These are phyloP conservation scores for Sciurus niger DNA, from an alignment of 2,113 vertebrate genomes.

Conservation along the genomic window DNA sequence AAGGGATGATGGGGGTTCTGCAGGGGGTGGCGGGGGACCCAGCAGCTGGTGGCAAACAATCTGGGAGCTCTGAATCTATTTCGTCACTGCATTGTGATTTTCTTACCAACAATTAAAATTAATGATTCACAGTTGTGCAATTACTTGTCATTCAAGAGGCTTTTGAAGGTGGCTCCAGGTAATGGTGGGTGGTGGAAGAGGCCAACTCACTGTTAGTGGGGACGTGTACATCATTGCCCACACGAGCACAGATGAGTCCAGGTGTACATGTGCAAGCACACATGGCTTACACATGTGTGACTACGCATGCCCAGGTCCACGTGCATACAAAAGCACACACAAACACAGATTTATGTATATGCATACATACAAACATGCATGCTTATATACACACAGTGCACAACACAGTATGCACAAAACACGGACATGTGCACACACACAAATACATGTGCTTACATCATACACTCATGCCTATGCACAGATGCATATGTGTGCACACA, in stretches of 20 bases:
- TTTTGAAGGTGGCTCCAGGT: slow-evolving; percentile 64
- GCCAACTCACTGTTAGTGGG: too few relatives aligned
- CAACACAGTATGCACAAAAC: background rate
- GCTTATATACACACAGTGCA: background rate
- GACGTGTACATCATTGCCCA: background rate
- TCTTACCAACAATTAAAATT: slow-evolving; percentile 80
- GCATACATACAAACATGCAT: background rate
- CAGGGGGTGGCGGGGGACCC: slow-evolving; percentile 65
- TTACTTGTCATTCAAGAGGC: slow-evolving; percentile 78
- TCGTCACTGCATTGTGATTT: slow-evolving; percentile 81
- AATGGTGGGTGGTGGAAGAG: background rate
- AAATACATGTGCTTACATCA: background rate
- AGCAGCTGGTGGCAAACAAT: slow-evolving; percentile 78
- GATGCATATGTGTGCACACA: accelerated
- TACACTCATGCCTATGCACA: background rate
- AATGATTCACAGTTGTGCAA: slow-evolving; percentile 80
- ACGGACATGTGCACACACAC: background rate
- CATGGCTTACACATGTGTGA: background rate
- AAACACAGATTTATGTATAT: background rate
- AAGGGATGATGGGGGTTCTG: slow-evolving; percentile 75
- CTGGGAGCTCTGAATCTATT: slow-evolving; percentile 79
- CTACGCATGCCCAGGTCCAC: background rate
- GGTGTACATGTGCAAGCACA: background rate
- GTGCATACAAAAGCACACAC: background rate
- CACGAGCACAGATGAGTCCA: background rate